These are phyloP conservation scores for Dryobates pubescens DNA, from an alignment of 2,797 vertebrate species.

Conservation along the genomic window DNA sequence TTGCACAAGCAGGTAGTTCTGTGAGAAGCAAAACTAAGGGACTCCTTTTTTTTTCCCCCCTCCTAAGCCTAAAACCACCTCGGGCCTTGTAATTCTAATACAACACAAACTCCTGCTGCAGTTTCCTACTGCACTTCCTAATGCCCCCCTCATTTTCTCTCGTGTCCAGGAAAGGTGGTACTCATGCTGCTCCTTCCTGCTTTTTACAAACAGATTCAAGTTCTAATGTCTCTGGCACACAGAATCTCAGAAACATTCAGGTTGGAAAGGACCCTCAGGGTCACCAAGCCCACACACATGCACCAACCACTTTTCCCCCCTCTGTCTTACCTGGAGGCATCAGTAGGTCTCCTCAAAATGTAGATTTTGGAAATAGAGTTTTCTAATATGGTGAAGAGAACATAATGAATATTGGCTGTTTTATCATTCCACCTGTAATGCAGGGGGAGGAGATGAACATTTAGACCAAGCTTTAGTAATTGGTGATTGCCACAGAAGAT, in stretches of 20 bases:
- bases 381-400: constrained; percentile 92
- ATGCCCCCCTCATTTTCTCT: neutral
- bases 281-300: neutral
- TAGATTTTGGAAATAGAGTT: constrained; percentile 87
- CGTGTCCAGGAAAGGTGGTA: neutral
- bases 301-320: neutral
- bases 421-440: constrained; percentile 93
- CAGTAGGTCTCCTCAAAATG: constrained; percentile 89
- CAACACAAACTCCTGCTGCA: neutral
- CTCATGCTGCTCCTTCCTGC: neutral
- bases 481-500: neutral
- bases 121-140: neutral
- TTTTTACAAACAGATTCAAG: neutral
- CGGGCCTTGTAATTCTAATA: neutral
- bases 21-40: neutral
- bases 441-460: neutral
- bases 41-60: neutral
- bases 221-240: neutral
- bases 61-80: neutral
- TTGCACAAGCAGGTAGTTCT: neutral
- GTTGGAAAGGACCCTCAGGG: no score
- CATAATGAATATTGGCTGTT: constrained; percentile 89
- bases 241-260: no score
- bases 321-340: constrained; percentile 86
- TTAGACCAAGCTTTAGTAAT: neutral